Base-by-base conservation (phyloP, 2,888 invertebrate genomes). In the Acleris literana region DNA sequence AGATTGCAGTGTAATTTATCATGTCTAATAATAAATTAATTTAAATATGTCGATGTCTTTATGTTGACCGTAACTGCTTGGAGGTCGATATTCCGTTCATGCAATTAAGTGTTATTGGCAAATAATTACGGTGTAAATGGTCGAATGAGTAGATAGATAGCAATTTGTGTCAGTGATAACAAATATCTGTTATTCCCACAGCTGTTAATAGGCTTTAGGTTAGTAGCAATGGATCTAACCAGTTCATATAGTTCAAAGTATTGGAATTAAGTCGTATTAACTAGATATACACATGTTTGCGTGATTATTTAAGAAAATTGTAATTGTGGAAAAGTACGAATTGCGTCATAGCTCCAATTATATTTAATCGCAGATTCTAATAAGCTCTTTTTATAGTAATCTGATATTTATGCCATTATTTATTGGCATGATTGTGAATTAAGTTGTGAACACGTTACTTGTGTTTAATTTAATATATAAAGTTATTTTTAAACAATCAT, bases 121-220 rank as follows among this genome's bases (percentile, higher is more conserved):
- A 57, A 33, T 39, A 56, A 56, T 51, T 51, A 49, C n/a, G 33
- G 6, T 16, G 46, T 59, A 22, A 58, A 33, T 33, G 46, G 46
- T 54, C 17, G 25, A 58, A 46, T 53, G 29, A 63, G 44, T 46
- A 54, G 18, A 57, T 53, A 58, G 53, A 64, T 54, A 59, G 46
- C 48, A 25, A 64, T 59, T 48, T 46, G 48, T 59, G 64, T 64
- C 22, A 59, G 39, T 64, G 64, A 64, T 64, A 59, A 64, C 13
- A 16, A 57, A 58, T 58, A 18, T 49, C 22, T 58, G 64, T 59
- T 64, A 29, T 33, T 59, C 17, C n/a, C 49, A 39, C 39, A 49
- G 39, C n/a, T 33, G 33, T 54, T 55, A 39, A 20, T 55, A 16
- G 11, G 4, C 2, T 16, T 7, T 20, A 55, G 20, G n/a, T 20